phyloP scores from a whole-genome alignment of 2,113 vertebrate genomes.

The Pseudonaja textilis region DNA sequence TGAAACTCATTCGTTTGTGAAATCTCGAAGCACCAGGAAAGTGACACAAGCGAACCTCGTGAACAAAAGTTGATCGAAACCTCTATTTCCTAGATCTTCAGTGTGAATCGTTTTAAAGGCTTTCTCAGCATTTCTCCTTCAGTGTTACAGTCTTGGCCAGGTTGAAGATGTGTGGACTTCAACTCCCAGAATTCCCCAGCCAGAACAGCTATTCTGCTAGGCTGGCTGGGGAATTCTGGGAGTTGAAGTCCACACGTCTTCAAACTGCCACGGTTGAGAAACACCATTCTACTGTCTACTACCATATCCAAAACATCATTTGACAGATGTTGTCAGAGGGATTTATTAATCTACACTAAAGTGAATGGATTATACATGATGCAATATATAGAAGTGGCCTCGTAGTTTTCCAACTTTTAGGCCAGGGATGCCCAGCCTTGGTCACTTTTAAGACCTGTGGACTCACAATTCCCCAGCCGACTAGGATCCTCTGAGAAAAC shows the following conservation, averaged over 20 bases:
- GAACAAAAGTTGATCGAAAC: background rate
- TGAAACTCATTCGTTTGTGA: background rate
- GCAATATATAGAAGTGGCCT: background rate
- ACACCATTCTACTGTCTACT: too few species aligned
- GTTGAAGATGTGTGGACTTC: background rate
- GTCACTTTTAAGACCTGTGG: too few species aligned
- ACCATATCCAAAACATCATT: too few species aligned
- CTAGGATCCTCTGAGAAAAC: too few species aligned
- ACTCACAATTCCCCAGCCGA: too few species aligned
- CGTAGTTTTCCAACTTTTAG: background rate
- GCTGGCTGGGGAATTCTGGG: background rate
- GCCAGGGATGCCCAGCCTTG: too few species aligned
- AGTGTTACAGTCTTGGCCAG: background rate
- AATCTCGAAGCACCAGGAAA: background rate
- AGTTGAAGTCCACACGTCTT: background rate
- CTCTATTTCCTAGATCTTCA: background rate
- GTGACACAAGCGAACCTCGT: background rate
- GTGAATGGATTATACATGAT: too few species aligned
- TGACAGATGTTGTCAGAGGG: too few species aligned
- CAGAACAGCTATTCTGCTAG: too few species aligned
- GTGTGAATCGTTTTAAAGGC: background rate
- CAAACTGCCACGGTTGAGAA: too few species aligned
- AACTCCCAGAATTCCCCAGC: background rate
- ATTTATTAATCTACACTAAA: too few species aligned
- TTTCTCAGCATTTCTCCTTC: background rate